phyloP scores from a whole-genome alignment of 2,888 invertebrate species.

The Rhaphigaster nebulosa region DNA sequence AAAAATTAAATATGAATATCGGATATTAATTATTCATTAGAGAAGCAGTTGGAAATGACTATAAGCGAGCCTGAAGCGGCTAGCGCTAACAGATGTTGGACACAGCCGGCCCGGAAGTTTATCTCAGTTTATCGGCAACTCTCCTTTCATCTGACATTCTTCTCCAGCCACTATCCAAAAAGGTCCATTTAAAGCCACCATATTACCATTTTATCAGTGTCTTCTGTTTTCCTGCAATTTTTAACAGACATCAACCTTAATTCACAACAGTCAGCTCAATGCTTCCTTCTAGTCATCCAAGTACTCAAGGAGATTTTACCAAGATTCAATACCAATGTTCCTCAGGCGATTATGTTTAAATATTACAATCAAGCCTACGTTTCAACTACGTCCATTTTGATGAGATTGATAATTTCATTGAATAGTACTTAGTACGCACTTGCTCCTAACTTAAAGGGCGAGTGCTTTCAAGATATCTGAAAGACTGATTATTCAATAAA shows the following conservation, averaged over 20 bases:
- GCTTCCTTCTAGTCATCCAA: too few relatives aligned
- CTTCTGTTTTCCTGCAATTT: background rate
- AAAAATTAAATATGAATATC: background rate
- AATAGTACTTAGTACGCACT: too few relatives aligned
- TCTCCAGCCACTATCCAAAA: background rate
- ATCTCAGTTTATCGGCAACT: slow-evolving; percentile 46
- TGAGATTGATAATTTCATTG: too few relatives aligned
- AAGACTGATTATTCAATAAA: too few relatives aligned
- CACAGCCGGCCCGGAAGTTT: slow-evolving; percentile 49
- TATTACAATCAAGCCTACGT: too few relatives aligned
- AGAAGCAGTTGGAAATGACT: background rate
- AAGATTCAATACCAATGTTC: too few relatives aligned
- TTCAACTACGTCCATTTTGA: too few relatives aligned
- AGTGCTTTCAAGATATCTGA: too few relatives aligned
- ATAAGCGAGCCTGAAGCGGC: background rate
- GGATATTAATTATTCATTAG: background rate
- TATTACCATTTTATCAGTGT: background rate
- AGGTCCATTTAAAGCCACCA: background rate
- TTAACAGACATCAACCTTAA: background rate
- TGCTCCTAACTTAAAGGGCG: too few relatives aligned
- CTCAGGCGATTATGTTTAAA: too few relatives aligned
- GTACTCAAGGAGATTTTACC: background rate
- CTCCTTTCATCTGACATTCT: slow-evolving; percentile 29
- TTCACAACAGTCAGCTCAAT: background rate
- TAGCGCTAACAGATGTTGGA: slow-evolving; percentile 10